These are phyloP conservation scores for Drosophila teissieri DNA, from an alignment of 1,140 invertebrate species.

Conservation along the genomic window DNA sequence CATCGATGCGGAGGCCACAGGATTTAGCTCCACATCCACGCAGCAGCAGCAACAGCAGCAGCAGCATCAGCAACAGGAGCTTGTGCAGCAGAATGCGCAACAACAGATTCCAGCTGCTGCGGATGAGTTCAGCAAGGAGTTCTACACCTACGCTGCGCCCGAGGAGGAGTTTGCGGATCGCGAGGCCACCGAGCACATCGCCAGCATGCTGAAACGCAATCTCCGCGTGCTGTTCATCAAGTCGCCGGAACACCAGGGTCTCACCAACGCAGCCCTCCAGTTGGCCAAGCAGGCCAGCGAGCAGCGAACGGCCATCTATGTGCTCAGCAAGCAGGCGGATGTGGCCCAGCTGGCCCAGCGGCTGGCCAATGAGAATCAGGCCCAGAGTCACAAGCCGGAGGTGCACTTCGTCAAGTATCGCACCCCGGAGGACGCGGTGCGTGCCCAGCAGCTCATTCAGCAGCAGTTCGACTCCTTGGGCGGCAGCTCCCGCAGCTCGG, in stretches of 20 bases:
- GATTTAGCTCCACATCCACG: conserved; percentile 48
- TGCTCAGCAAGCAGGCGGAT: conserved; percentile 74
- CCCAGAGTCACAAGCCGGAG: conserved; percentile 60
- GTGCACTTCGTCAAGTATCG: conserved; percentile 78
- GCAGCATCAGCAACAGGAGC: conserved; percentile 10
- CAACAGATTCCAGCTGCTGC: conserved; percentile 20
- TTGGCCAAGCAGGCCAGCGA: conserved; percentile 72
- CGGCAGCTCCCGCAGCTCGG: conserved; percentile 64
- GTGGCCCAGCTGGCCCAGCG: conserved; percentile 59
- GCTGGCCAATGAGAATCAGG: conserved; percentile 49
- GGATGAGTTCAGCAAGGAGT: conserved; percentile 75
- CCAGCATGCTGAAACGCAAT: conserved; percentile 67
- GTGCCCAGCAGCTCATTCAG: conserved; percentile 72
- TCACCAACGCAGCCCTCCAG: conserved; percentile 69
- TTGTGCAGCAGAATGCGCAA: conserved; percentile 16
- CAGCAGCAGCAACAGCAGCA: conserved; percentile 23
- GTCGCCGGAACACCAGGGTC: conserved; percentile 68
- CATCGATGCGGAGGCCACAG: conserved; percentile 69
- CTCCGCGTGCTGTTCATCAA: conserved; percentile 74
- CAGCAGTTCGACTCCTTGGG: conserved; percentile 70
- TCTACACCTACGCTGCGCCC: conserved; percentile 63
- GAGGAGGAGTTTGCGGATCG: conserved; percentile 67
- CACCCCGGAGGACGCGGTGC: conserved; percentile 70
- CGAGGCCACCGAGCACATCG: conserved; percentile 56
- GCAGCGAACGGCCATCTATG: conserved; percentile 69